Evolutionary conservation across 2,888 invertebrate species (phyloP), one percentile per base, ranked within the genome.

Genomic region (Ctena decussata): DNA sequence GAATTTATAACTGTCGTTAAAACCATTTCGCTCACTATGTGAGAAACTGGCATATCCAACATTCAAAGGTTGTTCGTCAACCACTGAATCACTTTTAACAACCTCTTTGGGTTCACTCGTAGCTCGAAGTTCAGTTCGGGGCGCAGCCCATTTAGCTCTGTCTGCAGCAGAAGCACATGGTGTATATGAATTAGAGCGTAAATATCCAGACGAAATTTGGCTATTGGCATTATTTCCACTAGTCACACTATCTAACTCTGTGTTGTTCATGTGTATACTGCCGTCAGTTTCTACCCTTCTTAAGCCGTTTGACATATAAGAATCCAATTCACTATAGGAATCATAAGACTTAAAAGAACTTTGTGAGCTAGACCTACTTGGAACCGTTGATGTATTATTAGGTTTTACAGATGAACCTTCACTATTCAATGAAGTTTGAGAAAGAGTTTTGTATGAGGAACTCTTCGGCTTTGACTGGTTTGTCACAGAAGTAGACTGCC

Each of bases 11-110:
- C 77, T 60, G 2, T 21, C 35, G 35, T 24, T 65, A 35, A 35
- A 35, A 65, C 76, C 65, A 21, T 73, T 65, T n/a, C 44, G 35
- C 35, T 79, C 81, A 3, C 82, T 60, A 75, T 84, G 77, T 24
- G 85, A 84, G 76, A 84, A 71, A 3, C 86, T 80, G 15, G 83
- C 82, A 82, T 90, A 90, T 35, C 86, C 84, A 44, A 90, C 87
- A 80, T 90, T 90, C 39, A 84, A 69, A 21, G 84, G 84, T 32
- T 75, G 80, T 5, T 37, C 30, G 24, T 85, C 85, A 6, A 44
- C 60, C n/a, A 57, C 27, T 18, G 77, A 49, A 73, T 73, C 73
- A 73, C 69, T 82, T 53, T 73, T 74, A 41, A 78, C 76, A 27
- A 77, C 82, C 57, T 82, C 88, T 35, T 46, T 82, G 24, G 80